These are phyloP conservation scores for Eupsittula cactorum DNA, from an alignment of 2,113 vertebrate genomes.

Conservation along the genomic window DNA sequence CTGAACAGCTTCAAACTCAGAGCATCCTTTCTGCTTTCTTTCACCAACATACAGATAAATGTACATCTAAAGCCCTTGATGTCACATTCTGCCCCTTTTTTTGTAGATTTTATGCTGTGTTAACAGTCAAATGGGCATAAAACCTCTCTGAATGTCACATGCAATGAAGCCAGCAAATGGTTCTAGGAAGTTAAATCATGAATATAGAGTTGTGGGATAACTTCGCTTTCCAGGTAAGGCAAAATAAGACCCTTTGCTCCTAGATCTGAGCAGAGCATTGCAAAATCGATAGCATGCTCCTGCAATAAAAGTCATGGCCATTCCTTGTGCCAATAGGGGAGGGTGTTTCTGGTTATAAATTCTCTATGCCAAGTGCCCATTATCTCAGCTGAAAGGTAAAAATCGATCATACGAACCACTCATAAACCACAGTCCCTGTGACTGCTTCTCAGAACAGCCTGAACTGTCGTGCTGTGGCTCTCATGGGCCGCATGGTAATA, in stretches of 20 bases:
- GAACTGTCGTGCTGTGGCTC: not conserved
- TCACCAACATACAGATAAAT: fast-evolving
- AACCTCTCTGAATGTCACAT: fast-evolving
- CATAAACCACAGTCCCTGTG: not conserved
- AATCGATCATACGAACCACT: not conserved
- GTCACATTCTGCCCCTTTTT: fast-evolving
- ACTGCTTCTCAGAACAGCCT: not conserved
- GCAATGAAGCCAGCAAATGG: not conserved
- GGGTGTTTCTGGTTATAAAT: not conserved
- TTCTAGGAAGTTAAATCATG: not conserved
- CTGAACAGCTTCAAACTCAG: fast-evolving
- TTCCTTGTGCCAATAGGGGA: not conserved
- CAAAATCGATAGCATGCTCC: not conserved
- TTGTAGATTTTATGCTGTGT: not conserved
- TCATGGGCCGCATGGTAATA: not conserved
- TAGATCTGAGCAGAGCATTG: not conserved
- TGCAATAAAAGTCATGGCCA: not conserved
- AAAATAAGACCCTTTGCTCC: not conserved
- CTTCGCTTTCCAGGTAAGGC: not conserved
- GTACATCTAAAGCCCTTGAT: fast-evolving
- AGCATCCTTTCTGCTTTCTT: not conserved
- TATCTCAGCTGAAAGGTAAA: not conserved
- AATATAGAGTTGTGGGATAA: not conserved
- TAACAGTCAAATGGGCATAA: not conserved
- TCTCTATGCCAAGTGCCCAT: not conserved